Evolutionary conservation across 2,888 invertebrate species (phyloP).

Genomic region (Matsumyia berberina): DNA sequence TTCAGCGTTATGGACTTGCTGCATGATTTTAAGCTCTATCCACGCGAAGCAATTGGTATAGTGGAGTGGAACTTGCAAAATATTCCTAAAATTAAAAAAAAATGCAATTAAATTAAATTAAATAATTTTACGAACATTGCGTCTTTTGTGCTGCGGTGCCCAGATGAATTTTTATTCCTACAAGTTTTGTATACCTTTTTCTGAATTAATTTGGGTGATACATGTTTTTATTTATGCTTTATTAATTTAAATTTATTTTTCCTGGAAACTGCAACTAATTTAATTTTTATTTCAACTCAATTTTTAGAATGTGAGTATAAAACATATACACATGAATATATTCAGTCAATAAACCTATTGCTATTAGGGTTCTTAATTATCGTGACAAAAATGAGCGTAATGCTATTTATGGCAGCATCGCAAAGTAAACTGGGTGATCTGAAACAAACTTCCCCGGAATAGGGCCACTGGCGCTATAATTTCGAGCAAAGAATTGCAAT

Average conservation of each 20-base stretch:
- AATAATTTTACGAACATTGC: conserved; percentile 77
- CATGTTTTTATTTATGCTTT: not conserved
- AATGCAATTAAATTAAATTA: conserved; percentile 13
- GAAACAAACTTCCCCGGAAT: too few relatives aligned
- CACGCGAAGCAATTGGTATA: conserved; percentile 18
- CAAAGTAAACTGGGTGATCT: too few relatives aligned
- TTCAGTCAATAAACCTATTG: too few relatives aligned
- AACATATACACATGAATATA: too few relatives aligned
- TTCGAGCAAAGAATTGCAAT: too few relatives aligned
- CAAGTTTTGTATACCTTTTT: conserved; percentile 78
- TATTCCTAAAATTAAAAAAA: not conserved
- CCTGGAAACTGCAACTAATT: conserved; percentile 46
- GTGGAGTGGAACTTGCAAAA: not conserved
- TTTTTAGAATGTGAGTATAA: too few relatives aligned
- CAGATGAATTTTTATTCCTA: conserved; percentile 72
- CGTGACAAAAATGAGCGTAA: too few relatives aligned
- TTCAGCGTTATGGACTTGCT: not conserved
- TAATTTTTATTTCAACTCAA: not conserved
- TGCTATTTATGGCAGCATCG: too few relatives aligned
- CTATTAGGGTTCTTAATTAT: too few relatives aligned
- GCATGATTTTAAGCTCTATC: conserved; percentile 1
- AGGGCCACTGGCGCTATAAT: too few relatives aligned
- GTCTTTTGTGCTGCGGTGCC: conserved; percentile 65
- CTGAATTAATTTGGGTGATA: conserved; percentile 75
- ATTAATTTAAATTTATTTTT: not conserved